These are phyloP conservation scores for Drosophila nr. fundita DNA, from an alignment of 2,888 invertebrate genomes.

Conservation along the genomic window DNA sequence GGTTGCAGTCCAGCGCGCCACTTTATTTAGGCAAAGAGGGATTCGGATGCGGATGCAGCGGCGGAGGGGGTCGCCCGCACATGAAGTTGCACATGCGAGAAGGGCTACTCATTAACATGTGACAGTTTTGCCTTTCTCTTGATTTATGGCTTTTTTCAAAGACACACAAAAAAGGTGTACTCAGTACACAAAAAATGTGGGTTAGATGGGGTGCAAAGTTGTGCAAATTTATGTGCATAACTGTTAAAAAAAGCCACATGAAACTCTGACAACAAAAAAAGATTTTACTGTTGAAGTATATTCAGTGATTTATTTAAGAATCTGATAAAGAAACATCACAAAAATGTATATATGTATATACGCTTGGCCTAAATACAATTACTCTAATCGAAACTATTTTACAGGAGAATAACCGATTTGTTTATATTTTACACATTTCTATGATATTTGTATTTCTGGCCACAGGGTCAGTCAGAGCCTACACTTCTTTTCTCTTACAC, in stretches of 20 bases:
- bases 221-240: slow-evolving; percentile 1
- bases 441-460: background rate
- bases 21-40: background rate
- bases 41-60: background rate
- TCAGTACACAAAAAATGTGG: background rate
- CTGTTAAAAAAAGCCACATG: background rate
- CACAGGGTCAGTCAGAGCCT: background rate
- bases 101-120: slow-evolving; percentile 52
- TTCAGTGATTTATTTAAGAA: background rate
- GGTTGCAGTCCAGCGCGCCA: slow-evolving; percentile 29
- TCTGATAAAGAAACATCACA: background rate
- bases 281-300: background rate
- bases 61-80: background rate
- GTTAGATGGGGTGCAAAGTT: background rate
- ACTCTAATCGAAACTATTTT: background rate
- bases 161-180: background rate
- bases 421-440: background rate
- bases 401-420: background rate
- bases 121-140: slow-evolving; percentile 28
- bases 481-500: background rate
- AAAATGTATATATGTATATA: too few relatives aligned
- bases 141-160: slow-evolving; percentile 29
- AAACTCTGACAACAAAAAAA: background rate
- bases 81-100: slow-evolving; percentile 21
- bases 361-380: background rate